Evolutionary conservation across 2,888 invertebrate species (phyloP).

Genomic region (Drosophila merina): DNA sequence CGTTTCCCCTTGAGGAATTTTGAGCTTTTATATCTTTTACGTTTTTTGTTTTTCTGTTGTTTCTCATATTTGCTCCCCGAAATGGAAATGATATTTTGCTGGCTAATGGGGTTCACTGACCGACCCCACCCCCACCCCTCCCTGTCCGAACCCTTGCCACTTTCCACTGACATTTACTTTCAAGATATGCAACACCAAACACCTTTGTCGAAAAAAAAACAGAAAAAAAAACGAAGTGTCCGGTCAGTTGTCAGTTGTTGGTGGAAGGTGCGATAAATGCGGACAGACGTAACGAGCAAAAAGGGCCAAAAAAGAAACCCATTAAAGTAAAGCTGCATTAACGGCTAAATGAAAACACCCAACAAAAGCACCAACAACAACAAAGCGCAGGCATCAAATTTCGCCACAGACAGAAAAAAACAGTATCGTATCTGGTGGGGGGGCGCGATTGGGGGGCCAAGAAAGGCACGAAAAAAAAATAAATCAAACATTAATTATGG

Average conservation of each 20-base stretch:
- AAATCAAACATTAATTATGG: not conserved
- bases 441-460: not conserved
- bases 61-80: conserved; percentile 31
- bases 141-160: not conserved
- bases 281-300: conserved; percentile 43
- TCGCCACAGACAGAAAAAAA: conserved; percentile 43
- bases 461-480: conserved; percentile 13
- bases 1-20: conserved; percentile 3
- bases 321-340: conserved; percentile 72
- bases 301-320: conserved; percentile 59
- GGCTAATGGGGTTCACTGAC: conserved; percentile 45
- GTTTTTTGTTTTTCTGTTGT: conserved; percentile 25
- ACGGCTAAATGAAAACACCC: conserved; percentile 58
- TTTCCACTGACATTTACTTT: conserved; percentile 1
- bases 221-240: conserved; percentile 31
- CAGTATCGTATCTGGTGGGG: not conserved
- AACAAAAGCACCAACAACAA: conserved; percentile 37
- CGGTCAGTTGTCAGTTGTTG: conserved; percentile 38
- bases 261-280: conserved; percentile 58
- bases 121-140: not conserved
- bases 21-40: conserved; percentile 5
- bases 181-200: conserved; percentile 49
- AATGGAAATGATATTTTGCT: conserved; percentile 41
- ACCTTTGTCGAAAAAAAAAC: conserved; percentile 57
- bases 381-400: conserved; percentile 62